Evolutionary conservation across 92 coral and sea anemone genomes (phyloP), one percentile per base, ranked within the genome.

Genomic region (Diadumene lineata): DNA sequence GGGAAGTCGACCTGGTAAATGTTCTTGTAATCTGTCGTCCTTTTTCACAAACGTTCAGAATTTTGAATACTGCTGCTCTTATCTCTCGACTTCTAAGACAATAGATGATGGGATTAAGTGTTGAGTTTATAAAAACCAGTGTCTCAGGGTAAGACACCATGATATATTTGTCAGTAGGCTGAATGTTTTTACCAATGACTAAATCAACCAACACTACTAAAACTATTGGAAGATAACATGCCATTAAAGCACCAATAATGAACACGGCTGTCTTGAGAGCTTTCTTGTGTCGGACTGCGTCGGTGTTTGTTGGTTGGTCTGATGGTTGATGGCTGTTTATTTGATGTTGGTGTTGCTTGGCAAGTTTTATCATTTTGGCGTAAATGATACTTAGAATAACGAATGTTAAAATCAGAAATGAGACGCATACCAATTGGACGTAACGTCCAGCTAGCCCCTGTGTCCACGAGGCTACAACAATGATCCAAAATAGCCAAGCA

Each of bases 301-400:
- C 74, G 19, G 22, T 46, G 27, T 30, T 68, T 1, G 68, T 25
- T 25, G 4, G 70, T 27, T 78, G 82, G 11, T 34, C 75, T 4
- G 82, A 38, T n/a, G 66, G 82, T n/a, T 66, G 74, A 23, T 78
- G 82, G 33, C 67, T 31, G 17, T 34, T 32, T 15, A 78, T 78
- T 57, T 68, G 82, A 28, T 78, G 74, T 24, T 56, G 82, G 31
- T 78, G 82, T 21, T 68, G 82, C 31, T 68, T 69, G 26, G 82
- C 82, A 16, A 78, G 75, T 43, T 78, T 67, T n/a, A 68, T 43
- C 82, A 78, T 78, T 56, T 78, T 78, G 11, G 82, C 69, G 48
- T 78, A 78, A 27, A 78, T 68, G 0, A 51, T 34, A 9, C 56
- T 58, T 2, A 78, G 82, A 57, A 78, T 56, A 6, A 78, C 62